Base-by-base conservation (phyloP, 2,113 vertebrate genomes). In the Triplophysa rosa region DNA sequence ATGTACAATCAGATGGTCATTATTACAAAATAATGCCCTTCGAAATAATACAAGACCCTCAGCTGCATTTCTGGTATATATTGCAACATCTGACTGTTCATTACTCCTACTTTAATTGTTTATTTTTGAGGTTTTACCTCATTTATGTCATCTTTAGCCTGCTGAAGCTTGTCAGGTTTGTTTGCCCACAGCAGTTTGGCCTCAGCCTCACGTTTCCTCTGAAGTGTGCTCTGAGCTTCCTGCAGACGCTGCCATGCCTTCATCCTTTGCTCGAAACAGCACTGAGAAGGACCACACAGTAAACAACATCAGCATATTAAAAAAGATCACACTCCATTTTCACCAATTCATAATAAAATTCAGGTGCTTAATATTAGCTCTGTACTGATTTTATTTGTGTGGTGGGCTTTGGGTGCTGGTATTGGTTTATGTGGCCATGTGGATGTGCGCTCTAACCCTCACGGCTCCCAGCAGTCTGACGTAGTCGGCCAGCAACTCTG, bases 221-320 rank as follows among this genome's bases (percentile, higher is more conserved):
- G 97, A 72, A 99, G 91, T 0, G 89, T 94, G 87, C 90, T 86
- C 83, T 98, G 97, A 72, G 95, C 95, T 2, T 99, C 97, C 89
- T 98, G 97, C 95, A 96, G 98, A n/a, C 94, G 91, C 87, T 99
- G 97, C 97, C 97, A 99, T 0, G 87, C 92, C 86, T 95, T 95
- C 89, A 96, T 94, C 42, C 97, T 96, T 85, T 98, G 97, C 91
- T 98, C 97, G 42, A 99, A 99, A 75, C 95, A 95, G 24, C 59
- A 67, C 78, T 83, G 52, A 75, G 33, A 37, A 37, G 13, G 8
- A 19, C 42, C 54, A 54, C 45, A 67, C 61, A 69, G 3, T 14
- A 47, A 23, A 68, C 47, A 56, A 42, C 13, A 42, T 21, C 16
- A 65, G 49, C 29, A 54, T 1, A 42, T 19, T 37, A 0, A 61